Evolutionary conservation across 2,113 vertebrate genomes (phyloP), one percentile per base, ranked within the genome.

Genomic region (Vidua macroura): DNA sequence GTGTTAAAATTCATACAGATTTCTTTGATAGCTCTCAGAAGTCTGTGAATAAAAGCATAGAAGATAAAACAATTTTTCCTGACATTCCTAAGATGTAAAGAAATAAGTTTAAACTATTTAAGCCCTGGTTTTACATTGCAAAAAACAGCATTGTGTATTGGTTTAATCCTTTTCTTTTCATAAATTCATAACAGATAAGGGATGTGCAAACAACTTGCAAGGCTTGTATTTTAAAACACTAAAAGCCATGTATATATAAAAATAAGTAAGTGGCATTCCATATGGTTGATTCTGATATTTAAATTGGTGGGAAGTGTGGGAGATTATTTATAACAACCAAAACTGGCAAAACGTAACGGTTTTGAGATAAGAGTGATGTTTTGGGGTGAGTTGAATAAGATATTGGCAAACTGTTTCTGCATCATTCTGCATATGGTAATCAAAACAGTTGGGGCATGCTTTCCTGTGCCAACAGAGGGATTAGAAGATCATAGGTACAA

Each of bases 1-100:
- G 94, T 96, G 92, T 90, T 96, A 86, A 93, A 94, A 91, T 94
- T 92, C 51, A 62, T 90, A 48, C 14, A 72, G 41, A 75, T 94
- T 80, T 95, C 51, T 92, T 73, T 52, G 68, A 60, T 83, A 63
- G 17, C 18, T 88, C 44, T 90, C 53, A 73, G 44, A 94, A 81
- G 15, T 86, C 83, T 88, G 9, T 66, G 35, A 83, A 68, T 80
- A 92, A 75, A 94, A 86, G 17, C 19, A 23, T 67, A 25, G 35
- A 64, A 81, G 35, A 30, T 44, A 25, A 81, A 88, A 53, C 25
- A 41, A 2, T 31, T 81, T 94, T 93, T 81, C 18, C 6, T 90
- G 31, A 37, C 9, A 15, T 75, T 86, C 64, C 35, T 64, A 49
- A 86, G 43, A 58, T 43, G 30, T 89, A 79, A 85, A 56, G 8